Evolutionary conservation across 2,888 invertebrate species (phyloP).

Genomic region (Mechanitis messenoides): DNA sequence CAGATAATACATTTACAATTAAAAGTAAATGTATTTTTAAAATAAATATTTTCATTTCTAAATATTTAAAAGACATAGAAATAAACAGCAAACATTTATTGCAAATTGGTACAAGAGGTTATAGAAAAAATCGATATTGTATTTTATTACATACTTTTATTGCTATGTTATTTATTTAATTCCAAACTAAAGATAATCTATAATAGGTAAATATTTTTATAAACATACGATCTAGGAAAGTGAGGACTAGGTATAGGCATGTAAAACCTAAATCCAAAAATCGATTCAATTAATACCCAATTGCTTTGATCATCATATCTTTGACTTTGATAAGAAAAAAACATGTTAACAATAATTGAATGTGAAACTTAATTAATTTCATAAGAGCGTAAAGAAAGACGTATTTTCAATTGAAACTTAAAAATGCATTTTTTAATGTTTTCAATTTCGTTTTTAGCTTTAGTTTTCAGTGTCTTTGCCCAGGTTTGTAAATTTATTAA

Average conservation of each 20-base stretch:
- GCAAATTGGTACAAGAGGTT: too few species aligned
- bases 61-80: neutral
- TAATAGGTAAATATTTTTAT: too few species aligned
- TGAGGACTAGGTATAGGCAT: too few species aligned
- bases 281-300: too few species aligned
- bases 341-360: neutral
- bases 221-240: too few species aligned
- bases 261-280: too few species aligned
- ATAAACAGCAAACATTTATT: neutral
- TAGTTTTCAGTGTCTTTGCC: neutral
- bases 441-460: neutral
- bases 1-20: too few species aligned
- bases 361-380: neutral
- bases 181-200: too few species aligned
- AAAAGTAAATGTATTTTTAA: neutral
- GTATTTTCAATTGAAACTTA: neutral
- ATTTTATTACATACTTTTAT: too few species aligned
- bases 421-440: neutral
- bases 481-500: neutral
- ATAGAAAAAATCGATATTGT: too few species aligned
- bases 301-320: too few species aligned
- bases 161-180: too few species aligned
- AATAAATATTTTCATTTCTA: constrained; percentile 5
- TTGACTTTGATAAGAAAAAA: neutral
- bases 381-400: neutral